These are phyloP conservation scores for Rhimphoctona megacephalus DNA, from an alignment of 2,888 invertebrate species.

Conservation along the genomic window DNA sequence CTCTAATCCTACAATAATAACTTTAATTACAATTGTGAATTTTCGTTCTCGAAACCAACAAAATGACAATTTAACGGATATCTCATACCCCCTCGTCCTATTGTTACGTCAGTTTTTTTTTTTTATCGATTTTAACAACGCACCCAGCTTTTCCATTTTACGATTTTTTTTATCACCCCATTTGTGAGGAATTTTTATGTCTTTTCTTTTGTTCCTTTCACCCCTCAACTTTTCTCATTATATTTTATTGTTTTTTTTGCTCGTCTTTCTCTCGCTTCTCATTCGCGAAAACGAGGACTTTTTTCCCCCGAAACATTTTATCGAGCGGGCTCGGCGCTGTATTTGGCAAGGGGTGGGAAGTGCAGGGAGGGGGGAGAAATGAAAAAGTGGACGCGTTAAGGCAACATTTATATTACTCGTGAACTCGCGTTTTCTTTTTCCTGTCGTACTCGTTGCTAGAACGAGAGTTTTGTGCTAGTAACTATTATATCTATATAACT, in stretches of 20 bases:
- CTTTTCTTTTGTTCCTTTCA: conserved; percentile 42
- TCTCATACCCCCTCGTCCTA: neutral
- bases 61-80: conserved; percentile 19
- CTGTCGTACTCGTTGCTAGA: conserved; percentile 15
- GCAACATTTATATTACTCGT: conserved; percentile 72
- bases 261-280: conserved; percentile 36
- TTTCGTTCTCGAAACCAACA: conserved; percentile 9
- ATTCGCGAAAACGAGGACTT: conserved; percentile 50
- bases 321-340: conserved; percentile 55
- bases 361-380: conserved; percentile 50
- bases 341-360: conserved; percentile 1
- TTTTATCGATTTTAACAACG: conserved; percentile 38
- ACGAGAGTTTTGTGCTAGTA: conserved; percentile 3
- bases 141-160: conserved; percentile 40
- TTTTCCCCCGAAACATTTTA: conserved; percentile 65
- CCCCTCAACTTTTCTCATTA: conserved; percentile 60
- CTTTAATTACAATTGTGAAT: conserved; percentile 10
- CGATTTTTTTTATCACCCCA: conserved; percentile 48
- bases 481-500: conserved; percentile 47
- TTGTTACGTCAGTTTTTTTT: conserved; percentile 25
- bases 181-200: conserved; percentile 50
- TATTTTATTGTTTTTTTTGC: conserved; percentile 50
- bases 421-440: conserved; percentile 51
- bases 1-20: neutral
- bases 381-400: conserved; percentile 71